phyloP scores from a whole-genome alignment of 1,140 invertebrate genomes.

The Drosophila kohkoa region DNA sequence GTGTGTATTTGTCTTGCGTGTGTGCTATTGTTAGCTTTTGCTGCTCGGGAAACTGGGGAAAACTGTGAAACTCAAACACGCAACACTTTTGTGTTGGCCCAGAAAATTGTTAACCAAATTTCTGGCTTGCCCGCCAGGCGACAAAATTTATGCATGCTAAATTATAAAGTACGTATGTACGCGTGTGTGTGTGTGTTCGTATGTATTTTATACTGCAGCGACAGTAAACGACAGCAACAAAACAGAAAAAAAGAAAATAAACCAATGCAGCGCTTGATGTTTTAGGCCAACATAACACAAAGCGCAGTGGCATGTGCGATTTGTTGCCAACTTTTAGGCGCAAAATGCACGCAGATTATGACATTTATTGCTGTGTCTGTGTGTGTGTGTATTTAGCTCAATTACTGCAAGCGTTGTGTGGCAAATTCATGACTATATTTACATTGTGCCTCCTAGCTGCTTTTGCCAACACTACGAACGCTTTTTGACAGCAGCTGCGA shows the following conservation, averaged over 20 bases:
- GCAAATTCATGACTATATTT: slow-evolving; percentile 64
- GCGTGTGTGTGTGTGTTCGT: background rate
- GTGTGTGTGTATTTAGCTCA: slow-evolving; percentile 40
- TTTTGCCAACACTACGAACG: slow-evolving; percentile 29
- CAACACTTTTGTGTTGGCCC: slow-evolving; percentile 64
- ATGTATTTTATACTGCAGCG: slow-evolving; percentile 28
- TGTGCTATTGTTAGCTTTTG: slow-evolving; percentile 57
- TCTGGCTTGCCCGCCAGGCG: slow-evolving; percentile 65
- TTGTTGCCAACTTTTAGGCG: slow-evolving; percentile 69
- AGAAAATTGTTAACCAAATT: slow-evolving; percentile 76
- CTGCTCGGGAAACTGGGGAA: slow-evolving; percentile 13
- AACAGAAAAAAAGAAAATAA: slow-evolving; percentile 42
- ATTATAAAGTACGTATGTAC: slow-evolving; percentile 54
- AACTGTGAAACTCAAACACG: slow-evolving; percentile 69
- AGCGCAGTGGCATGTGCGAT: slow-evolving; percentile 25
- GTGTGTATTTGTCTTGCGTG: slow-evolving; percentile 61
- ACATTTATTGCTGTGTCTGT: slow-evolving; percentile 44
- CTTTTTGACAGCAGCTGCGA: slow-evolving; percentile 52
- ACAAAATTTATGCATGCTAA: slow-evolving; percentile 73
- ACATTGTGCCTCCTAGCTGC: slow-evolving; percentile 28
- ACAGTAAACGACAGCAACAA: background rate
- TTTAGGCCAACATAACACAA: slow-evolving; percentile 23
- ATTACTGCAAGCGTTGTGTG: slow-evolving; percentile 64
- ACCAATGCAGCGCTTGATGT: slow-evolving; percentile 42
- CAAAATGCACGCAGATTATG: slow-evolving; percentile 71